Conservation (phyloP, 2,113 vertebrate genomes). For the Cephalopholis sonnerati region DNA sequence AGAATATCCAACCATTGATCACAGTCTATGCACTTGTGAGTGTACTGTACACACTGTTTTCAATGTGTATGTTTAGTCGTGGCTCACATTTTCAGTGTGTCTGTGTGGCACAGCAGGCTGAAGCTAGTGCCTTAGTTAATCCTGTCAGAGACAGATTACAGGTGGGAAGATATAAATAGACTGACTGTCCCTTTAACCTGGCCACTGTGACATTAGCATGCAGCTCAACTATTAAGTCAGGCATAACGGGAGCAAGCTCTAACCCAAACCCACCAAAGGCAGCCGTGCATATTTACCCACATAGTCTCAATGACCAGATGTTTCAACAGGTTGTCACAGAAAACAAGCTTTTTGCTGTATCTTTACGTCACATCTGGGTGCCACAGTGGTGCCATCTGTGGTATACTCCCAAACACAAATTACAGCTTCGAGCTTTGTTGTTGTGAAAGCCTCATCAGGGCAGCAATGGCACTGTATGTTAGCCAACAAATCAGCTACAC, state of each 20-base stretch:
- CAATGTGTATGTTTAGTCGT: conserved; percentile 42
- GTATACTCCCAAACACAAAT: neutral
- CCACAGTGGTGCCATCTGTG: neutral
- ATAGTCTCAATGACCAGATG: neutral
- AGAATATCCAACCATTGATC: neutral
- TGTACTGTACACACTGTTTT: conserved; percentile 12
- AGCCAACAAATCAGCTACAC: neutral
- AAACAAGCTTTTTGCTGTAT: neutral
- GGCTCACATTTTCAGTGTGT: conserved; percentile 41
- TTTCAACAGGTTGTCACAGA: conserved; percentile 12
- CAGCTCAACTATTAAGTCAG: conserved; percentile 66
- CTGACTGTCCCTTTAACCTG: conserved; percentile 77
- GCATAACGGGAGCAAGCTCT: conserved; percentile 39
- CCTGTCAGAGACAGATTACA: conserved; percentile 81
- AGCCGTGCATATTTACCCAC: neutral
- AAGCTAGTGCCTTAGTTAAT: conserved; percentile 70
- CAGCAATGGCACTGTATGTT: neutral
- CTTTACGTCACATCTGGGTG: conserved; percentile 21
- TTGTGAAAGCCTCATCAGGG: neutral
- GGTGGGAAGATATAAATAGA: conserved; percentile 80
- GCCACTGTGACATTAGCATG: conserved; percentile 59
- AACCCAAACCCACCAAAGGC: conserved; percentile 11
- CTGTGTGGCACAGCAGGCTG: conserved; percentile 53
- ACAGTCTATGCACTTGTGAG: conserved; percentile 2
- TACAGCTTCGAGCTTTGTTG: neutral